Evolutionary conservation across 1,140 invertebrate genomes (phyloP).

Genomic region (Dryas iulia): DNA sequence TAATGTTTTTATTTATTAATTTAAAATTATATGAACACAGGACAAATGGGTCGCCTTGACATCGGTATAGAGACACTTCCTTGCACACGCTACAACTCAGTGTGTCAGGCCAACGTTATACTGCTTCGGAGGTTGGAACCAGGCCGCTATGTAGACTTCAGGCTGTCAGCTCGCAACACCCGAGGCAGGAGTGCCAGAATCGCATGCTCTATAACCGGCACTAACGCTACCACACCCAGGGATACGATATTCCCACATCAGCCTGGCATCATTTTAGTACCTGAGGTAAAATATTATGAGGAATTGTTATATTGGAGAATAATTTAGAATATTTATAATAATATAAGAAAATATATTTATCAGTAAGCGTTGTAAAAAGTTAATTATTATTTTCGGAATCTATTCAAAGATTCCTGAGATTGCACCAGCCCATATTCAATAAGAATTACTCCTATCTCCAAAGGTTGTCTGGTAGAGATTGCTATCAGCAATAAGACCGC

Average conservation of each 20-base stretch:
- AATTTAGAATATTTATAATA: too few relatives aligned
- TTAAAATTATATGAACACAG: conserved; percentile 42
- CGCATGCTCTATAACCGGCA: conserved; percentile 90
- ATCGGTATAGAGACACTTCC: conserved; percentile 89
- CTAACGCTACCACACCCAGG: conserved; percentile 88
- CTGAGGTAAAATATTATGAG: conserved; percentile 83
- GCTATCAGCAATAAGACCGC: too few relatives aligned
- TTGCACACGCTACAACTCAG: conserved; percentile 90
- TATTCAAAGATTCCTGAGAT: too few relatives aligned
- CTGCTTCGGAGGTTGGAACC: conserved; percentile 86
- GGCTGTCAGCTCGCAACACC: conserved; percentile 88
- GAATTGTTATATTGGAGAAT: too few relatives aligned
- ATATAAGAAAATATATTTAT: too few relatives aligned
- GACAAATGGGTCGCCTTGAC: conserved; percentile 84
- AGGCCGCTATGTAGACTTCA: conserved; percentile 90
- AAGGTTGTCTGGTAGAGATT: too few relatives aligned
- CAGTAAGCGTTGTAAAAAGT: conserved; percentile 32
- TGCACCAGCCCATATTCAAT: too few relatives aligned
- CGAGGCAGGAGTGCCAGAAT: conserved; percentile 88
- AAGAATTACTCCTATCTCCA: too few relatives aligned
- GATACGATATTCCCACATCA: conserved; percentile 92
- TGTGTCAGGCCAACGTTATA: conserved; percentile 92
- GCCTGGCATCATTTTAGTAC: conserved; percentile 88
- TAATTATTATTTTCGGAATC: too few relatives aligned
- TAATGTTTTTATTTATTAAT: not conserved